A percentile compares a stretch with the other conserved stretches of the same genome.
These are phyloP conservation scores for Ctenicera cuprea DNA, from an alignment of 2,888 invertebrate species.

Conservation along the genomic window DNA sequence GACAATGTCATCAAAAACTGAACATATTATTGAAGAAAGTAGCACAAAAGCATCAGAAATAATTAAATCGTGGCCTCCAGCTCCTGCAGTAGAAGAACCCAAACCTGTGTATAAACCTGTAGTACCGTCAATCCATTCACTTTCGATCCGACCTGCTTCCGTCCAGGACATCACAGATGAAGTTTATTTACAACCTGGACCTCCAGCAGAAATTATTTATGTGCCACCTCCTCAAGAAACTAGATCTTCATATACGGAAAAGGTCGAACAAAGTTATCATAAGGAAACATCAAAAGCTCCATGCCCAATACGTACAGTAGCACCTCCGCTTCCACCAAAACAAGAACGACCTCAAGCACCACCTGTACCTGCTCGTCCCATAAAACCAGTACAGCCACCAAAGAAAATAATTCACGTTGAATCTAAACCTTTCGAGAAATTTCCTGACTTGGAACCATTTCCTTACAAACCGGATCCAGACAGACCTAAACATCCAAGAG, in stretches of 20 bases:
- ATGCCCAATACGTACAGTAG: slow-evolving; percentile 72
- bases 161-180: slow-evolving; percentile 73
- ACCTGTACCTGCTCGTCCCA: slow-evolving; percentile 68
- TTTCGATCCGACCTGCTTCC: slow-evolving; percentile 68
- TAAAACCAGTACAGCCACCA: slow-evolving; percentile 61
- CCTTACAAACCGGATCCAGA: slow-evolving; percentile 73
- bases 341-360: slow-evolving; percentile 71
- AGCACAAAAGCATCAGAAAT: slow-evolving; percentile 72
- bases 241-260: slow-evolving; percentile 71
- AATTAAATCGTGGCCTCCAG: slow-evolving; percentile 73
- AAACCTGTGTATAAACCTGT: slow-evolving; percentile 54
- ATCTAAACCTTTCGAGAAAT: slow-evolving; percentile 69
- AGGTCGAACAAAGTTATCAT: slow-evolving; percentile 72
- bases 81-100: slow-evolving; percentile 69
- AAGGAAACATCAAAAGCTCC: slow-evolving; percentile 72
- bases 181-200: slow-evolving; percentile 78
- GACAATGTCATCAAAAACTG: slow-evolving; percentile 25
- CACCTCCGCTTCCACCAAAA: slow-evolving; percentile 71
- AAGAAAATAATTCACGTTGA: slow-evolving; percentile 59
- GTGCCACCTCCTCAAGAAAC: slow-evolving; percentile 74
- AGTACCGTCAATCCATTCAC: slow-evolving; percentile 63
- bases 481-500: slow-evolving; percentile 68
- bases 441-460: slow-evolving; percentile 73
- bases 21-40: slow-evolving; percentile 67
- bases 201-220: slow-evolving; percentile 81